phyloP scores from a whole-genome alignment of 2,797 vertebrate species.

The Lagocephalus sceleratus region DNA sequence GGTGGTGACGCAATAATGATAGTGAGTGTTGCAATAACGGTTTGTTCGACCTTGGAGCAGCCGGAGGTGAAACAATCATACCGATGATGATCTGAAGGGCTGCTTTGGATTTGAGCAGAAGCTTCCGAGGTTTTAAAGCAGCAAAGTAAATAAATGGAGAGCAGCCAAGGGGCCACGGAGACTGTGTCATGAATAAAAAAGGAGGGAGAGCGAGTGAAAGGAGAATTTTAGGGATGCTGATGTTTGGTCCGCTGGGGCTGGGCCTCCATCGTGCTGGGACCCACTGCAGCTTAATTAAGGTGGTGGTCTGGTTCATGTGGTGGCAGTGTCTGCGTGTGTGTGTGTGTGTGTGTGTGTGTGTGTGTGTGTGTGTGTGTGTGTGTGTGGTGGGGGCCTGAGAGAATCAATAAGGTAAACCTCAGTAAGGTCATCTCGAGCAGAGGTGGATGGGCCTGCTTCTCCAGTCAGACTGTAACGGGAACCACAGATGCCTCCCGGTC shows the following conservation, averaged over 20 bases:
- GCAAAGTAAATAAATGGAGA: conserved; percentile 8
- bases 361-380: conserved; percentile 3
- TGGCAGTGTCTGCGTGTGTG: neutral
- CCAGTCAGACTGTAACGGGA: conserved; percentile 18
- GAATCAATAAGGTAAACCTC: neutral
- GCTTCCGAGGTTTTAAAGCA: conserved; percentile 1
- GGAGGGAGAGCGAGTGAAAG: neutral
- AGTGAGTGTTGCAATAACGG: no score
- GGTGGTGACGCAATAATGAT: no score
- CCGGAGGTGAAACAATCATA: no score
- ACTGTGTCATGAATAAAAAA: conserved; percentile 1
- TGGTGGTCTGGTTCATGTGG: neutral
- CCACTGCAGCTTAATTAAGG: conserved; percentile 4
- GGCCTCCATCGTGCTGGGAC: neutral
- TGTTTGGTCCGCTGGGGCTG: no score
- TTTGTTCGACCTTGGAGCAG: no score
- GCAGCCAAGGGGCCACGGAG: conserved; percentile 4
- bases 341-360: neutral
- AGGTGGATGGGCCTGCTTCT: conserved; percentile 5
- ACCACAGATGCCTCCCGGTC: conserved; percentile 16
- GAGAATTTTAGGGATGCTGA: neutral
- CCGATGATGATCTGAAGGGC: neutral
- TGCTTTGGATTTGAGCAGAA: neutral
- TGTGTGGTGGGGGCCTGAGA: neutral
- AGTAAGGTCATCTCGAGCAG: conserved; percentile 25